Evolutionary conservation across 1,140 invertebrate species (phyloP).

Genomic region (Elymnias hypermnestra): DNA sequence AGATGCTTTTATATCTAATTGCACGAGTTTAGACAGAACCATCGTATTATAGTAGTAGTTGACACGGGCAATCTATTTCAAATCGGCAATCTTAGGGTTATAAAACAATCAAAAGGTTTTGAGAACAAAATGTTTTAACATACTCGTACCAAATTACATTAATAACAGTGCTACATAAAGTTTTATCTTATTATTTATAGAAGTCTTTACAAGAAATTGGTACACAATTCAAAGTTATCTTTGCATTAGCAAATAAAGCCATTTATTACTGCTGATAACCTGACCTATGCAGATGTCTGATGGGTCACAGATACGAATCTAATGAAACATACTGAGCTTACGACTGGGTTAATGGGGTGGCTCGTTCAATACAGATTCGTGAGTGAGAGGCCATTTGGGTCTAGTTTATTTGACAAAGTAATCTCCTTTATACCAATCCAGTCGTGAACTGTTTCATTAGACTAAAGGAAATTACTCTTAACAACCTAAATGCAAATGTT

Average conservation of each 20-base stretch:
- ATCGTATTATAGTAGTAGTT: too few species aligned
- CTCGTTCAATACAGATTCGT: slow-evolving; percentile 17
- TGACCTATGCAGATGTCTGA: slow-evolving; percentile 20
- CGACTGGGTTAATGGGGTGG: slow-evolving; percentile 19
- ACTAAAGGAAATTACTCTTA: too few species aligned
- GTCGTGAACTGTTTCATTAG: slow-evolving; percentile 1
- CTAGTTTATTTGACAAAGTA: slow-evolving; percentile 19
- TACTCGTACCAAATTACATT: too few species aligned
- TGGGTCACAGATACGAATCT: slow-evolving; percentile 21
- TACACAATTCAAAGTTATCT: slow-evolving; percentile 14
- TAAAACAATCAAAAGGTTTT: too few species aligned
- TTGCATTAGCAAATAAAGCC: slow-evolving; percentile 21
- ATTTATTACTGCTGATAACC: slow-evolving; percentile 23
- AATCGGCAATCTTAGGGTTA: too few species aligned
- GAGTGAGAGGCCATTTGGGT: slow-evolving; percentile 16
- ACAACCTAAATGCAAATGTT: neutral
- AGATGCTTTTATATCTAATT: too few species aligned
- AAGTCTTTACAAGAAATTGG: slow-evolving; percentile 11
- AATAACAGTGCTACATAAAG: neutral
- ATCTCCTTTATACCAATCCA: slow-evolving; percentile 5
- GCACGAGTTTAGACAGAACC: too few species aligned
- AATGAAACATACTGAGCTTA: slow-evolving; percentile 17
- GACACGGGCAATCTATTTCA: too few species aligned
- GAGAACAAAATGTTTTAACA: too few species aligned
- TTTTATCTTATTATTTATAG: neutral